A percentile compares a stretch with the other conserved stretches of the same genome.
Conservation (phyloP, 2,113 vertebrate genomes). For the Sinocyclocheilus anshuiensis region DNA sequence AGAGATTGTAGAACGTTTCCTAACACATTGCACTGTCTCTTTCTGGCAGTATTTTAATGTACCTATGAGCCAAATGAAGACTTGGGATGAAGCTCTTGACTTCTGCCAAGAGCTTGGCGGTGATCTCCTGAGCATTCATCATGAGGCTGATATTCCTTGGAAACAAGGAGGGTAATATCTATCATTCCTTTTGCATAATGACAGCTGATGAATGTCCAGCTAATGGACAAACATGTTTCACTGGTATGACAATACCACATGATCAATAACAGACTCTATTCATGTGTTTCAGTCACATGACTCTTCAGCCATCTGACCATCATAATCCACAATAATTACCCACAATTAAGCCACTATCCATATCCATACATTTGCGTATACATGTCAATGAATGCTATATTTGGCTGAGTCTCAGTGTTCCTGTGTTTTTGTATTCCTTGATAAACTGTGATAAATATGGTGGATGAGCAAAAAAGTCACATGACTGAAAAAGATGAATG, state of each 20-base stretch:
- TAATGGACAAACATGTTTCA: not conserved
- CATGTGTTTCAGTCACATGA: not conserved
- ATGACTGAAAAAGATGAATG: not conserved
- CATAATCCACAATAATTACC: not conserved
- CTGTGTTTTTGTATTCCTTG: not conserved
- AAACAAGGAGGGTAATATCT: not conserved
- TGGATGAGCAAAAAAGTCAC: not conserved
- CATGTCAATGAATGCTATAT: not conserved
- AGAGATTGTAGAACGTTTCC: not conserved
- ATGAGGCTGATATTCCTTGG: conserved; percentile 63
- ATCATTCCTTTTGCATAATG: not conserved
- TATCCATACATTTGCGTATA: not conserved
- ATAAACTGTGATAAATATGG: no score
- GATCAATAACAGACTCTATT: not conserved
- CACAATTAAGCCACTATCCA: not conserved
- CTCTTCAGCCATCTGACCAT: not conserved
- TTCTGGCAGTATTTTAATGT: conserved; percentile 66
- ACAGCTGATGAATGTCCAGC: not conserved
- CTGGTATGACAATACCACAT: not conserved
- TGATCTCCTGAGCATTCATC: conserved; percentile 83
- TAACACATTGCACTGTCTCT: no score
- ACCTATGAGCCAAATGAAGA: conserved; percentile 71
- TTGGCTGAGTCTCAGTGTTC: not conserved
- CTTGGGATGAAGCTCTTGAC: conserved; percentile 85
- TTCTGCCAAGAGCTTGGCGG: conserved; percentile 86